These are phyloP conservation scores for Chrysaora quinquecirrha DNA, from an alignment of 30 jellyfish, hydroid and myxozoan genomes.

Conservation along the genomic window DNA sequence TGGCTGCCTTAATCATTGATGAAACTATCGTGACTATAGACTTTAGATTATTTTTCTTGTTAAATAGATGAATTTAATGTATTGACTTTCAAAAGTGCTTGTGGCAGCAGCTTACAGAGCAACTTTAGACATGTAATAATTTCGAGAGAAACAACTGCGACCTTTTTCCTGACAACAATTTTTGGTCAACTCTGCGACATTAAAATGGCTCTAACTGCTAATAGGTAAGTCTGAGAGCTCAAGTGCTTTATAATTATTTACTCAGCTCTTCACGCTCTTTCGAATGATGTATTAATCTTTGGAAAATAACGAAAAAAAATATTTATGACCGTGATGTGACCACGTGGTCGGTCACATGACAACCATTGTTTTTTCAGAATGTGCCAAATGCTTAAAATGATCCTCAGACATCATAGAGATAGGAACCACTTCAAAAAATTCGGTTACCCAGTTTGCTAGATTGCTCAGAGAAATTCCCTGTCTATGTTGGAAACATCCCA, in stretches of 20 bases:
- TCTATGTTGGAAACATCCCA: conserved; percentile 30
- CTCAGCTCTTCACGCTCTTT: conserved; percentile 23
- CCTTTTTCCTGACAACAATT: neutral
- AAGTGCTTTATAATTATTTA: neutral
- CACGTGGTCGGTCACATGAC: conserved; percentile 39
- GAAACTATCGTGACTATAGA: neutral
- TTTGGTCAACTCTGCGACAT: conserved; percentile 2
- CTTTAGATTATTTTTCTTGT: neutral
- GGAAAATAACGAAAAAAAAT: neutral
- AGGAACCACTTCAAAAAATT: conserved; percentile 22
- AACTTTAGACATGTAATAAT: neutral
- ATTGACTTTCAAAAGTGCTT: conserved; percentile 4
- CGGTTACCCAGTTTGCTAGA: conserved; percentile 53
- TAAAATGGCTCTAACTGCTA: neutral
- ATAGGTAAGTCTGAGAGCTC: conserved; percentile 5
- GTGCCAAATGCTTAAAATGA: conserved; percentile 49
- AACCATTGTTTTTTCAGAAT: conserved; percentile 31
- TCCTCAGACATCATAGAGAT: conserved; percentile 3
- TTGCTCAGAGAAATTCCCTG: conserved; percentile 45
- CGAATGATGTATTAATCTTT: conserved; percentile 3
- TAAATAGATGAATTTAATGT: conserved; percentile 3
- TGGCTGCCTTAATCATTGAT: neutral
- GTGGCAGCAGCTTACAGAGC: conserved; percentile 13
- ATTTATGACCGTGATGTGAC: conserved; percentile 22
- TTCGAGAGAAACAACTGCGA: conserved; percentile 9